These are phyloP conservation scores for Okamejei kenojei DNA, from an alignment of 2,797 vertebrate genomes.

Conservation along the genomic window DNA sequence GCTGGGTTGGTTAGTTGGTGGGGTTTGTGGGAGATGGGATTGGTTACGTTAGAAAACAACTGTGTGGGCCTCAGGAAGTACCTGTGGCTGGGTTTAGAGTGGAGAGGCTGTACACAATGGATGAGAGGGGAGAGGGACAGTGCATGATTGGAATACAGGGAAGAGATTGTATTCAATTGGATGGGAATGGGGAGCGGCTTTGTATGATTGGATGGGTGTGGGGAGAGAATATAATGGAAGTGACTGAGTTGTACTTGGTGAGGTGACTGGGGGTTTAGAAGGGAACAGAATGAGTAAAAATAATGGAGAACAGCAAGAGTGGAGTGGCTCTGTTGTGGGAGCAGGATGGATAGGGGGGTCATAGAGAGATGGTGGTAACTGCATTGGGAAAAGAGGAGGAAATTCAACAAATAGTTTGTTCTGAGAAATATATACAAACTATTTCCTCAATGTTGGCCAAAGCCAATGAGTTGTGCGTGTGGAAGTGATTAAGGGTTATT, in stretches of 20 bases:
- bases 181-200: background rate
- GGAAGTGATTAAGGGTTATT: background rate
- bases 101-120: background rate
- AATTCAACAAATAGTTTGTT: background rate
- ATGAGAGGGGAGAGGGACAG: background rate
- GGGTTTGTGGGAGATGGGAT: background rate
- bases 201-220: background rate
- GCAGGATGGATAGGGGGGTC: background rate
- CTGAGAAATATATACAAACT: background rate
- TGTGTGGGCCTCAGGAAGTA: background rate
- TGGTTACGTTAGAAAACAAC: background rate
- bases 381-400: background rate
- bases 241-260: background rate
- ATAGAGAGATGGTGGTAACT: background rate
- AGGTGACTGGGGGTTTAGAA: background rate
- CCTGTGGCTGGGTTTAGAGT: background rate
- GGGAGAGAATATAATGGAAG: background rate
- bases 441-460: background rate
- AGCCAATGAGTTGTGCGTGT: background rate
- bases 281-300: background rate
- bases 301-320: too few species aligned
- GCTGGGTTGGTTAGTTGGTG: background rate
- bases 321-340: background rate
- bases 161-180: background rate
- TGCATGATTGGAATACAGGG: background rate